Base-by-base conservation (phyloP, 2,797 vertebrate species). In the Galagoides demidoff region DNA sequence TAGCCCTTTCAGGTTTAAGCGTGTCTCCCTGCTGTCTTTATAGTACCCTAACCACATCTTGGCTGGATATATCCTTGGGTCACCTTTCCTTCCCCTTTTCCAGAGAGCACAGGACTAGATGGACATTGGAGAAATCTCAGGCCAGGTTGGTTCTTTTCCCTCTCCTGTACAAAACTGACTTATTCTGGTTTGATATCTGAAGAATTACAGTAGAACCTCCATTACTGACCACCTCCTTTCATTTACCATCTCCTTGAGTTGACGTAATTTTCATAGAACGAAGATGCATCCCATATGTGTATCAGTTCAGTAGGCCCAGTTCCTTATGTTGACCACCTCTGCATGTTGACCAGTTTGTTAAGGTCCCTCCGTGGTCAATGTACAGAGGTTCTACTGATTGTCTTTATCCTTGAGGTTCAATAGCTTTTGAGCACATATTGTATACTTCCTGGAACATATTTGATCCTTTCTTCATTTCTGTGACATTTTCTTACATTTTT, bases 331-430 rank as follows among this genome's bases (percentile, higher is more conserved):
- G 49, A 52, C 49, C 49, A 52, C 49, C 49, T 52, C 49, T 52
- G 49, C 49, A 52, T 52, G 49, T 52, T 52, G 49, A 52, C 49
- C 49, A 52, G 14, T 52, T 52, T 52, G 49, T 52, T 52, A 52
- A 14, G 16, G 49, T 52, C 45, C 45, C 11, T 49, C 49, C 1
- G 14, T 52, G 49, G 49, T 52, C 49, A 52, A 52, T 14, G 14
- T 52, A 52, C 49, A 52, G 49, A 52, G 49, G 49, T 52, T 52
- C 49, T 16, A 52, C 49, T 52, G 49, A 16, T 52, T 25, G 86
- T 95, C 66, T 92, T 95, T 90, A 77, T 37, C 45, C 13, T 78
- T 88, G 63, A 39, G 39, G 27, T 39, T 94, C 82, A 92, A 84
- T 19, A 88, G 82, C 49, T 90, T 92, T 93, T 92, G 77, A 78